Base-by-base conservation (phyloP, 2,888 invertebrate species). In the Drosophila setosimentum region DNA sequence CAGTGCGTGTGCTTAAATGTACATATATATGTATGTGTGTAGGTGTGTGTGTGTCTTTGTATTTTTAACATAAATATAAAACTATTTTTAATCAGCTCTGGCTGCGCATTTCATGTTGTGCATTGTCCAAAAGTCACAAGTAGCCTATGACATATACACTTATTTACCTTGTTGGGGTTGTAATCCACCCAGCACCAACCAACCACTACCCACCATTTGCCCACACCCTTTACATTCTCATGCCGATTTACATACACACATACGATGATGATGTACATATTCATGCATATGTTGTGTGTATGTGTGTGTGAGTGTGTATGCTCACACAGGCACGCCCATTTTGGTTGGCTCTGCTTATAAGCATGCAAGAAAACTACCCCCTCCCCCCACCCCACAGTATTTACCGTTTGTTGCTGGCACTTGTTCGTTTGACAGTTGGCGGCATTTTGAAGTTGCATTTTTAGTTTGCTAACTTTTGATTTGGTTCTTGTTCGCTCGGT, bases 1-100 rank as follows among this genome's bases (percentile, higher is more conserved):
- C n/a, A n/a, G n/a, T n/a, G n/a, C n/a, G n/a, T n/a, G n/a, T n/a
- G n/a, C n/a, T n/a, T n/a, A n/a, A n/a, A n/a, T n/a, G n/a, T n/a
- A n/a, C n/a, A n/a, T n/a, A n/a, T n/a, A n/a, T n/a, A n/a, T n/a
- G n/a, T n/a, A n/a, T 60, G 21, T 58, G 16, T 60, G 30, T 21
- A 10, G 49, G 18, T 42, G 13, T 35, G 50, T 69, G 48, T 48
- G 45, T 30, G 55, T 53, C 50, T 45, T 54, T 65, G 51, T 27
- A 29, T 59, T 27, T 60, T 50, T 37, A 60, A 50, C 51, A 66
- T 68, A 59, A 62, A 62, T 68, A 59, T 59, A 65, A 64, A 68
- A 80, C 68, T 68, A 68, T 70, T 75, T 75, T 78, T 75, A 80
- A 71, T 80, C 62, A 76, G 76, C 77, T 76, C 71, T 78, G 55